Percentiles rank a stretch among this genome's conserved stretches.
Evolutionary conservation across 2,888 invertebrate species (phyloP).

Genomic region (Morpho helenor): DNA sequence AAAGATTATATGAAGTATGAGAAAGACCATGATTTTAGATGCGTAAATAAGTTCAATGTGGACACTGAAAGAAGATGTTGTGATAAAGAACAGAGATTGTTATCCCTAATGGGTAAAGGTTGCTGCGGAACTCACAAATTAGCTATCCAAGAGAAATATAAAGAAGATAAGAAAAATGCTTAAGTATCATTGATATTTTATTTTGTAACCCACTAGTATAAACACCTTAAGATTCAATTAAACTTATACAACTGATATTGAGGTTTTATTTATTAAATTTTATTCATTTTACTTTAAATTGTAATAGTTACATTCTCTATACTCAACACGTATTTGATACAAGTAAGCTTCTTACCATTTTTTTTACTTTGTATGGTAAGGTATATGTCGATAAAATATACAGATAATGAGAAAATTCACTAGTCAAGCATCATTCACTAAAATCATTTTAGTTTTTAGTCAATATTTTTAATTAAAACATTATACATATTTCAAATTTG

Average conservation of each 20-base stretch:
- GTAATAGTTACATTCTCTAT: too few relatives aligned
- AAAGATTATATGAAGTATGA: conserved; percentile 61
- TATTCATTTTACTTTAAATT: too few relatives aligned
- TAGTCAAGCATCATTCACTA: too few relatives aligned
- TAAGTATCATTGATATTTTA: conserved; percentile 56
- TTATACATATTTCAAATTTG: too few relatives aligned
- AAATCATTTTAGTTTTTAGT: too few relatives aligned
- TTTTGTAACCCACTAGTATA: conserved; percentile 66
- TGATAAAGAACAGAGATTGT: conserved; percentile 60
- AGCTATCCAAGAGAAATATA: conserved; percentile 57
- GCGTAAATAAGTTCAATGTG: conserved; percentile 59
- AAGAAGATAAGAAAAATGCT: conserved; percentile 39
- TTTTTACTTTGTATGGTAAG: too few relatives aligned
- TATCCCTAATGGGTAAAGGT: conserved; percentile 52
- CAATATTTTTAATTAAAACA: too few relatives aligned
- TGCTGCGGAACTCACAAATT: conserved; percentile 68
- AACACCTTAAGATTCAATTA: conserved; percentile 35
- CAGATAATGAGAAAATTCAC: too few relatives aligned
- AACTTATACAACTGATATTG: conserved; percentile 33
- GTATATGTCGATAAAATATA: too few relatives aligned
- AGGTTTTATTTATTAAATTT: conserved; percentile 1
- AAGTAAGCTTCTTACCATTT: too few relatives aligned
- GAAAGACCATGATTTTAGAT: conserved; percentile 59
- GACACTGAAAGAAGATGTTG: conserved; percentile 68
- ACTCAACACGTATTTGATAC: too few relatives aligned